phyloP scores from a whole-genome alignment of 23 tunicate genomes.

The Styela plicata region DNA sequence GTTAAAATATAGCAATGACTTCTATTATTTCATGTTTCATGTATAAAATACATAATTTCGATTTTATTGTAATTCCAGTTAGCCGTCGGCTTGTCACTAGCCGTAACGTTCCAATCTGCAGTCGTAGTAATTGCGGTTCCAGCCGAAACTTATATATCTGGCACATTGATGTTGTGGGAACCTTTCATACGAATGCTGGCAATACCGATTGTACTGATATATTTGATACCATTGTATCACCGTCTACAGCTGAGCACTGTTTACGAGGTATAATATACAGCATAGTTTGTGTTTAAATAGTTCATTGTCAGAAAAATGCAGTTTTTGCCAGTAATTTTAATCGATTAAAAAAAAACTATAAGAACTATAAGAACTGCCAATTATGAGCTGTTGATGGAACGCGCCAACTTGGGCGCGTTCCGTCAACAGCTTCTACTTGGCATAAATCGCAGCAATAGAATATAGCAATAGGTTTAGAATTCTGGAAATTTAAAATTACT shows the following conservation, averaged over 20 bases:
- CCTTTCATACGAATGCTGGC: background rate
- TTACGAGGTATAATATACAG: background rate
- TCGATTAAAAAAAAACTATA: too few species aligned
- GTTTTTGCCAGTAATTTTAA: too few species aligned
- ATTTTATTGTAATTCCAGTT: background rate
- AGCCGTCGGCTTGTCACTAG: background rate
- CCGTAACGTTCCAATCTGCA: slow-evolving; percentile 2
- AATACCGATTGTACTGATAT: background rate
- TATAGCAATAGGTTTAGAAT: too few species aligned
- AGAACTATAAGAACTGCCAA: too few species aligned
- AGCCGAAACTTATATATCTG: slow-evolving; percentile 7
- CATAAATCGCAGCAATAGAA: too few species aligned
- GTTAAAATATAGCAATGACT: background rate
- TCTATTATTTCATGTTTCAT: background rate
- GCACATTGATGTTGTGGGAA: background rate
- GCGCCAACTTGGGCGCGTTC: too few species aligned
- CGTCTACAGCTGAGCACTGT: background rate
- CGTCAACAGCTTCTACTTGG: too few species aligned
- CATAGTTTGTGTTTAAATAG: too few species aligned
- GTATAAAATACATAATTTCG: background rate
- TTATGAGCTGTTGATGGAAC: too few species aligned
- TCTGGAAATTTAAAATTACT: too few species aligned
- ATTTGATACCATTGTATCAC: background rate
- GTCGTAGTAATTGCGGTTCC: background rate
- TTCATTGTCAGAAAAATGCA: too few species aligned